These are phyloP conservation scores for Sebastes miniatus DNA, from an alignment of 2,797 vertebrate genomes.

Conservation along the genomic window DNA sequence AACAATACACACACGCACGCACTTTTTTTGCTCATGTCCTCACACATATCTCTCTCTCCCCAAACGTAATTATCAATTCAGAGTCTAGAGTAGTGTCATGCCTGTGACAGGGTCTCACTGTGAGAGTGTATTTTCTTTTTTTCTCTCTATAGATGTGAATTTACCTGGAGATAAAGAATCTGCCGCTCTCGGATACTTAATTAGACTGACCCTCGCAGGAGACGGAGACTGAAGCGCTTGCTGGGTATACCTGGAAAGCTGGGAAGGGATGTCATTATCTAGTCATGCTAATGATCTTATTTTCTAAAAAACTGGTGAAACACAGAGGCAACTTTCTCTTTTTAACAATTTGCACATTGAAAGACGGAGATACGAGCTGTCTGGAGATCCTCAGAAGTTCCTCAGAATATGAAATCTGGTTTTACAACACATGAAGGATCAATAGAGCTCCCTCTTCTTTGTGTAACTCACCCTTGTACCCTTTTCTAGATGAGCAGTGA, in stretches of 20 bases:
- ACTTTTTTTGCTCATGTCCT: background rate
- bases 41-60: constrained; percentile 5
- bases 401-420: background rate
- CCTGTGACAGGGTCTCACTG: constrained; percentile 40
- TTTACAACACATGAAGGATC: background rate
- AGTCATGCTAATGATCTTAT: constrained; percentile 2
- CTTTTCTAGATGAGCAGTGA: background rate
- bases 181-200: constrained; percentile 48
- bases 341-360: background rate
- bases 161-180: constrained; percentile 51
- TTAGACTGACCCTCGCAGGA: constrained; percentile 53
- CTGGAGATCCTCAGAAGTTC: background rate
- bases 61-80: constrained; percentile 72
- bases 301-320: background rate
- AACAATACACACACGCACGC: background rate
- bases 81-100: constrained; percentile 26
- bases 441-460: background rate
- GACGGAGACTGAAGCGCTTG: constrained; percentile 5
- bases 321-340: background rate
- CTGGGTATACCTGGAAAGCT: constrained; percentile 35
- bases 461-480: background rate
- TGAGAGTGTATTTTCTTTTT: constrained; percentile 39
- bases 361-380: background rate
- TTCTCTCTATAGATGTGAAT: constrained; percentile 55
- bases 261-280: constrained; percentile 10